phyloP scores from a whole-genome alignment of 2,797 vertebrate species.

The Etheostoma nigrum region DNA sequence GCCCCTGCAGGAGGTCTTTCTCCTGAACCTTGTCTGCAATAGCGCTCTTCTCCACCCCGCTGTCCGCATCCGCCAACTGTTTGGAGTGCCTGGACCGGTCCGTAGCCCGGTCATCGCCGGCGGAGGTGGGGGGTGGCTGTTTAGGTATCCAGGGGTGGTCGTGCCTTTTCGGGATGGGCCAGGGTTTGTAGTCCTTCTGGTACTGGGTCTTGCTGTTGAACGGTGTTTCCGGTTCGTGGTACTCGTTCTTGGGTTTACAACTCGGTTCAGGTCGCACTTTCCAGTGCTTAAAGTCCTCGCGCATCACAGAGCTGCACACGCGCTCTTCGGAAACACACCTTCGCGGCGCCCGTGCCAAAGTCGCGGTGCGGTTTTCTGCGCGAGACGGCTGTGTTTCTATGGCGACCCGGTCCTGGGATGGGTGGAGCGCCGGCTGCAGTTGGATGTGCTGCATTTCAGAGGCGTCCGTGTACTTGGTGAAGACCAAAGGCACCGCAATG shows the following conservation, averaged over 20 bases:
- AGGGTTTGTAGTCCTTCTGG: slow-evolving; percentile 96
- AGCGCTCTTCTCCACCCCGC: slow-evolving; percentile 85
- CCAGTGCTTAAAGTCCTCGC: slow-evolving; percentile 96
- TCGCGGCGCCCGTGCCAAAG: slow-evolving; percentile 68
- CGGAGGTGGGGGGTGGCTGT: slow-evolving; percentile 66
- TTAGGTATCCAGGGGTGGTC: slow-evolving; percentile 98
- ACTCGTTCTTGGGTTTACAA: slow-evolving; percentile 94
- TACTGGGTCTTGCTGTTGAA: slow-evolving; percentile 96
- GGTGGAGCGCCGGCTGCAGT: slow-evolving; percentile 79
- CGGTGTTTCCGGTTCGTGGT: slow-evolving; percentile 92
- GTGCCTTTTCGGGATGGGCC: slow-evolving; percentile 92
- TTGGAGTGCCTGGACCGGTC: slow-evolving; percentile 68
- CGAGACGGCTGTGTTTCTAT: slow-evolving; percentile 90
- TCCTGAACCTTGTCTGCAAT: slow-evolving; percentile 84
- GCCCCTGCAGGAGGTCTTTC: slow-evolving; percentile 79
- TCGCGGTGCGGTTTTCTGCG: slow-evolving; percentile 58
- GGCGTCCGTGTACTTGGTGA: slow-evolving; percentile 94
- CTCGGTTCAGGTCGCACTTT: slow-evolving; percentile 92
- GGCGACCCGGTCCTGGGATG: slow-evolving; percentile 82
- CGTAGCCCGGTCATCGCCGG: slow-evolving; percentile 63
- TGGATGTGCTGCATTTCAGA: slow-evolving; percentile 89
- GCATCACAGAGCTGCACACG: slow-evolving; percentile 91
- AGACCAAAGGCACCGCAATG: slow-evolving; percentile 95
- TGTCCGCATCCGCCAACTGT: slow-evolving; percentile 71
- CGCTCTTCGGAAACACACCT: slow-evolving; percentile 76